Base-by-base conservation (phyloP, 2,888 invertebrate genomes). In the Blastobasis adustella region DNA sequence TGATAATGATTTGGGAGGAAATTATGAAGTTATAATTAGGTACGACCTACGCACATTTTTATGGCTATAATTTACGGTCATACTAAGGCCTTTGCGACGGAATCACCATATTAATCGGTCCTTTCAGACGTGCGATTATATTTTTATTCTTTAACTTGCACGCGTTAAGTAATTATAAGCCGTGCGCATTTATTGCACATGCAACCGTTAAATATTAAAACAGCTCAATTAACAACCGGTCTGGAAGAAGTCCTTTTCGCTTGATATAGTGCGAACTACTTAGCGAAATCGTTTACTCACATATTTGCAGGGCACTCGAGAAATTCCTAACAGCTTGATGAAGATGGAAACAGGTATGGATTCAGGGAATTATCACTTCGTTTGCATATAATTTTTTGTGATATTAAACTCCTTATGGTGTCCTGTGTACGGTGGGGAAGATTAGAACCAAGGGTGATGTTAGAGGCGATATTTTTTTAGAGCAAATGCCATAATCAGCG, bases 191-290 rank as follows among this genome's bases (percentile, higher is more conserved):
- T 67, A 68, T 67, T 67, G 61, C 60, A 65, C 62, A 61, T 65
- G 59, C 66, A 67, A 58, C 61, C 68, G 66, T 71, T 71, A 68
- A 67, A 71, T 58, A 23, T 23, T 2, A 61, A 63, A 75, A 73
- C 65, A 52, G 67, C 69, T 76, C 71, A 73, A 76, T 78, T 76
- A 77, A 67, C 58, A 65, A 73, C 72, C 67, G 65, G 73, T 73
- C 63, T 54, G 40, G 23, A 23, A 23, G 23, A 23, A 3, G 23
- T 23, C 1, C 23, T 23, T 23, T 23, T 23, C 3, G 23, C 23
- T 23, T 23, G 23, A 23, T 23, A 23, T 23, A 23, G 23, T 23
- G 23, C 3, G 23, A 23, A 23, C 23, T 23, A 23, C 23, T 23
- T 23, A 23, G 23, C 23, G 23, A 75, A 73, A 78, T 74, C 56